A percentile compares a stretch with the other conserved stretches of the same genome.
Conservation (phyloP, 2,113 vertebrate species). For the Typhlomys cinereus region DNA sequence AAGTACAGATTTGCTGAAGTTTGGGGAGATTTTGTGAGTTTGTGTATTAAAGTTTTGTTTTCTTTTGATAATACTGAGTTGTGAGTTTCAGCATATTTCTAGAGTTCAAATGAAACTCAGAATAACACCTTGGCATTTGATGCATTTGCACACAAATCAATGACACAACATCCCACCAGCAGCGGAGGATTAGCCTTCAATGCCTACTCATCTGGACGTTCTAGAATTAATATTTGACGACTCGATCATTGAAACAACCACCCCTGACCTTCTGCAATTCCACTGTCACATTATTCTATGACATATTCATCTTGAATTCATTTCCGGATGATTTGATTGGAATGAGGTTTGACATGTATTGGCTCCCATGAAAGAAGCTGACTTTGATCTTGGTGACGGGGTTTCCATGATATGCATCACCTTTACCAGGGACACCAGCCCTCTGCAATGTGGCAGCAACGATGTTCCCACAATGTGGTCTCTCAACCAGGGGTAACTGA, state of each 20-base stretch:
- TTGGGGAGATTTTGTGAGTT: neutral
- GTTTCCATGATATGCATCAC: slow-evolving; percentile 90
- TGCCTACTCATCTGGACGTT: slow-evolving; percentile 86
- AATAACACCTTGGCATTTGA: slow-evolving; percentile 80
- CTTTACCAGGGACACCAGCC: slow-evolving; percentile 87
- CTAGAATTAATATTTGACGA: slow-evolving; percentile 92
- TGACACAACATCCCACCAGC: slow-evolving; percentile 81
- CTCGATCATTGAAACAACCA: slow-evolving; percentile 89
- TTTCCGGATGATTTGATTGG: slow-evolving; percentile 90
- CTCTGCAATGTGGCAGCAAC: slow-evolving; percentile 79
- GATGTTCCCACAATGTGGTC: slow-evolving; percentile 83
- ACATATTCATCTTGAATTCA: slow-evolving; percentile 91
- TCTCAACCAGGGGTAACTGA: slow-evolving; percentile 86
- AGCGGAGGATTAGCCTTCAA: slow-evolving; percentile 85
- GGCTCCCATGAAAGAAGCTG: slow-evolving; percentile 88
- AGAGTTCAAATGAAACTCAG: slow-evolving; percentile 75
- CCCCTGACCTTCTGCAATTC: slow-evolving; percentile 89
- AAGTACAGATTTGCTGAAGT: slow-evolving; percentile 15
- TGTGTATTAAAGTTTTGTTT: slow-evolving; percentile 12
- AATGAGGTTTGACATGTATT: slow-evolving; percentile 90
- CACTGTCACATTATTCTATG: slow-evolving; percentile 91
- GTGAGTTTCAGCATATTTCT: slow-evolving; percentile 25
- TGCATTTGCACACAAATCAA: slow-evolving; percentile 85
- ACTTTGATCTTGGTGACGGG: slow-evolving; percentile 90
- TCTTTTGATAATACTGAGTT: slow-evolving; percentile 1